Evolutionary conservation across 2,113 vertebrate species (phyloP).

Genomic region (Noctilio leporinus): DNA sequence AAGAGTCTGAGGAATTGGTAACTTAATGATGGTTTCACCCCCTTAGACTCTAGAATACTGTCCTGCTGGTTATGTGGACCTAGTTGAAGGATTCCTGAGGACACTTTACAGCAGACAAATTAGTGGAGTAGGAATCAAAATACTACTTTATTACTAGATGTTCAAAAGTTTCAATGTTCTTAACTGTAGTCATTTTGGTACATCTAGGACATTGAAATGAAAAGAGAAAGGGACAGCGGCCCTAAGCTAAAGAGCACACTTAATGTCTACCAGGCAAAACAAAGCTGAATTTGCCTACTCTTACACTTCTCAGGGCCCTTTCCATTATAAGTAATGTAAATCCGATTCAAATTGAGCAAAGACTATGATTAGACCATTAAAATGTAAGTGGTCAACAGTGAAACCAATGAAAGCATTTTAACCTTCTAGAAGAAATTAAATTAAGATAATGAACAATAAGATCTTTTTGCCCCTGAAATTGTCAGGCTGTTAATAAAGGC

Average conservation of each 20-base stretch:
- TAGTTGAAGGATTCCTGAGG: neutral
- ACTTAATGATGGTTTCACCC: neutral
- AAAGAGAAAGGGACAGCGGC: neutral
- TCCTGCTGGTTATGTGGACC: neutral
- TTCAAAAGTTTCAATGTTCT: neutral
- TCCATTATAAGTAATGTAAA: neutral
- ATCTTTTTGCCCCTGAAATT: neutral
- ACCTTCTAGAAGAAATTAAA: neutral
- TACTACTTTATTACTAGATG: neutral
- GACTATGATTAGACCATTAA: neutral
- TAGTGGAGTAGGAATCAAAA: neutral
- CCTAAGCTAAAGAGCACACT: neutral
- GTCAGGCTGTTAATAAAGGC: neutral
- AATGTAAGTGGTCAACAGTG: neutral
- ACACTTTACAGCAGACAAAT: neutral
- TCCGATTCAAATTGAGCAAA: neutral
- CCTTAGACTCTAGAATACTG: neutral
- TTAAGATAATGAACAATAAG: neutral
- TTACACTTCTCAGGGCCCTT: neutral
- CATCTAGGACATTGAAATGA: neutral
- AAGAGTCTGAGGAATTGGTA: neutral
- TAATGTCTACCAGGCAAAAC: neutral
- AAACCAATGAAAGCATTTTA: neutral
- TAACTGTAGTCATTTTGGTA: neutral
- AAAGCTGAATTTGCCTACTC: neutral